A percentile compares a stretch with the other conserved stretches of the same genome.
Evolutionary conservation across 2,888 invertebrate species (phyloP).

Genomic region (Euproctis similis): DNA sequence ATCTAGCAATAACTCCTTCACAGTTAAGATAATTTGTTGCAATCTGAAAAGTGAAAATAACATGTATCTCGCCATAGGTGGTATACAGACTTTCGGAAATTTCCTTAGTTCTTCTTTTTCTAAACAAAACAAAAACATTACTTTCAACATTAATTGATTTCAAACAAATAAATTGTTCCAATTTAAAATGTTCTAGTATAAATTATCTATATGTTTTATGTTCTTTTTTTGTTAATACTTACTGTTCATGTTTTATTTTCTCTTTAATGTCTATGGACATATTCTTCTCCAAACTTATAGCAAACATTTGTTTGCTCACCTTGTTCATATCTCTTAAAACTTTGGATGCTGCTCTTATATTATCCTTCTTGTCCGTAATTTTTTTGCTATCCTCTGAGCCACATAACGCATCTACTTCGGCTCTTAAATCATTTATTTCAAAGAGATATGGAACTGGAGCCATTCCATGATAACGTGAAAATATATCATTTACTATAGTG

Average conservation of each 20-base stretch:
- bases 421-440: slow-evolving; percentile 41
- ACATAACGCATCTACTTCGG: slow-evolving; percentile 25
- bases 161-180: too few species aligned
- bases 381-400: slow-evolving; percentile 40
- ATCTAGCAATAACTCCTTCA: slow-evolving; percentile 39
- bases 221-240: too few species aligned
- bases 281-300: slow-evolving; percentile 30
- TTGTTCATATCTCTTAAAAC: slow-evolving; percentile 2
- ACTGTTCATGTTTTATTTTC: slow-evolving; percentile 35
- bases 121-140: too few species aligned
- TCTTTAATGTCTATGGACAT: slow-evolving; percentile 27
- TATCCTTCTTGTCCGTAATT: slow-evolving; percentile 29
- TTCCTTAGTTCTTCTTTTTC: too few species aligned
- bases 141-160: too few species aligned
- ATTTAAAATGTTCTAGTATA: too few species aligned
- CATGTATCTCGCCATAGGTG: too few species aligned
- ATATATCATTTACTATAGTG: slow-evolving; percentile 27
- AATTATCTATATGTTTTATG: too few species aligned
- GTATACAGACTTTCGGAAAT: too few species aligned
- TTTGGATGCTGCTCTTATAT: slow-evolving; percentile 6
- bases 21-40: slow-evolving; percentile 36
- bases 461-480: slow-evolving; percentile 16
- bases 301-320: slow-evolving; percentile 34
- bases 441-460: slow-evolving; percentile 39
- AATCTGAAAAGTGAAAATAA: slow-evolving; percentile 45